These are phyloP conservation scores for Scrobipalpa costella DNA, from an alignment of 2,888 invertebrate species.

Conservation along the genomic window DNA sequence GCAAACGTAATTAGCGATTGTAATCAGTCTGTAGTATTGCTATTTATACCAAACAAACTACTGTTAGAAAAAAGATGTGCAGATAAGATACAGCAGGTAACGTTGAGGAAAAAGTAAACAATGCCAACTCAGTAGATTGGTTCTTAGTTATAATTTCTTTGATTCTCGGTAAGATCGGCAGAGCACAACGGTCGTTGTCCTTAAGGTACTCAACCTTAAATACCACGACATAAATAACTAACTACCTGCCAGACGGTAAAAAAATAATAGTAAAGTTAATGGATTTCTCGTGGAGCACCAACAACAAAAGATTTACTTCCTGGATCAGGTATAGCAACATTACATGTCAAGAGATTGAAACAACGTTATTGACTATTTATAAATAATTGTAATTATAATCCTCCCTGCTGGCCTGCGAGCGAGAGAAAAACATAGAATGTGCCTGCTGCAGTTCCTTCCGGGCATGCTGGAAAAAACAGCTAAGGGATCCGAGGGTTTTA, in stretches of 20 bases:
- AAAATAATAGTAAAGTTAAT: conserved; percentile 16
- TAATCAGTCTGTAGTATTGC: neutral
- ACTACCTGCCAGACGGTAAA: conserved; percentile 7
- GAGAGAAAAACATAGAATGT: too few relatives aligned
- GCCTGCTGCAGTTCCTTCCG: too few relatives aligned
- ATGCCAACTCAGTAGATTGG: conserved; percentile 26
- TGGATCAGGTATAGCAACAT: neutral
- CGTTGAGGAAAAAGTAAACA: conserved; percentile 23
- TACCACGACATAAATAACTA: conserved; percentile 27
- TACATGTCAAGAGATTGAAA: neutral
- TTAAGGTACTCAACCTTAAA: conserved; percentile 41
- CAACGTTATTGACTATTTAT: too few relatives aligned
- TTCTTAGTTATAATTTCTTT: conserved; percentile 17
- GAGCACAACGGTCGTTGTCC: conserved; percentile 55
- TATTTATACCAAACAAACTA: conserved; percentile 7
- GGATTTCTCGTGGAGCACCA: neutral
- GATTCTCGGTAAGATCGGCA: conserved; percentile 43
- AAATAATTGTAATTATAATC: too few relatives aligned
- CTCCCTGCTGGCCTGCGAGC: too few relatives aligned
- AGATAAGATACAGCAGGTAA: conserved; percentile 15
- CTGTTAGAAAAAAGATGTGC: conserved; percentile 20
- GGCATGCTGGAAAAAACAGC: too few relatives aligned
- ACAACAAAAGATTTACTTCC: conserved; percentile 6
- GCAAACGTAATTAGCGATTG: conserved; percentile 7
- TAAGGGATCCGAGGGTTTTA: too few relatives aligned